Evolutionary conservation across 2,113 vertebrate genomes (phyloP), one percentile per base, ranked within the genome.

Genomic region (Leptocoma aspasia): DNA sequence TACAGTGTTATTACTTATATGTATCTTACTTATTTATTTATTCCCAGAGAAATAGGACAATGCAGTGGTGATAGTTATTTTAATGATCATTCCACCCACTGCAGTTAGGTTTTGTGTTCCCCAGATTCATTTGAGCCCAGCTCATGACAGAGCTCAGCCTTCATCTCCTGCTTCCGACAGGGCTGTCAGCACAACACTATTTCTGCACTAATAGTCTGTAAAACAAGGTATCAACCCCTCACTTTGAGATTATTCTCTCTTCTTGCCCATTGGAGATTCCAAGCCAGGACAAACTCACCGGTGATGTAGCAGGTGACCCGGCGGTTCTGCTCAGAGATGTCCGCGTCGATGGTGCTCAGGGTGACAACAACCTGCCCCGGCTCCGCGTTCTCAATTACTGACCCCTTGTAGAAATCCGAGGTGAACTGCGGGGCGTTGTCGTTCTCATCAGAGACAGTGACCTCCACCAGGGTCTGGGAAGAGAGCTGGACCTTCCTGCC

Each of bases 251-350:
- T 20, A 52, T 2, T 13, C 5, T 63, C 27, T 69, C 5, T 7
- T 70, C 19, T 57, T n/a, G 33, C 37, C 69, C n/a, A 28, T 8
- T 8, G 37, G 80, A 69, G 39, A 33, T 2, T 39, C 49, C 21
- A 24, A 41, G 60, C 2, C 35, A 26, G 31, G 66, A 10, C 10
- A 30, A 20, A 75, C 98, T 96, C 95, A 99, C 99, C 99, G 94
- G 99, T 99, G 92, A 99, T 99, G 95, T 99, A 99, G 96, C 99
- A 99, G 0, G 98, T 98, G 93, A 99, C 98, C 3, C 98, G 98
- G 26, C 99, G 98, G 96, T 99, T 99, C 95, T 98, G 98, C 95
- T 99, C 98, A 1, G 99, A 98, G 69, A 99, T 96, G 56, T 99
- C 99, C 1, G 98, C 96, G 49, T 99, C 99, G 5, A 97, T 86